These are phyloP conservation scores for Montipora capitata DNA, from an alignment of 92 coral and sea anemone genomes.

Conservation along the genomic window DNA sequence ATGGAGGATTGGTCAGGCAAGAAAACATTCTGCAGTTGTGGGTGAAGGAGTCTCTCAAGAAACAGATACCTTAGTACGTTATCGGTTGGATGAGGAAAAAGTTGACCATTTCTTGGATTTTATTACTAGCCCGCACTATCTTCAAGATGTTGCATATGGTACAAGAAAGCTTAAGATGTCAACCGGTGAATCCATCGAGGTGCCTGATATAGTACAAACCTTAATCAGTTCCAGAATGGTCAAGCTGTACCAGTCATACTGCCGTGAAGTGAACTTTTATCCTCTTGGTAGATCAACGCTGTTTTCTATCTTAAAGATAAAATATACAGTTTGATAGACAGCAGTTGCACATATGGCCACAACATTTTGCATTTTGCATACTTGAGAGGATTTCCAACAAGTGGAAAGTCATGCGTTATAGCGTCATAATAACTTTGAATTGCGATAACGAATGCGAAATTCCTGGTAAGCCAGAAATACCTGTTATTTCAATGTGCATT, in stretches of 20 bases:
- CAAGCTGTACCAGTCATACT: constrained; percentile 51
- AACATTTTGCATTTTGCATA: not conserved
- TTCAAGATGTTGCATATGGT: constrained; percentile 41
- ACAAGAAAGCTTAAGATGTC: constrained; percentile 53
- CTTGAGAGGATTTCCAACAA: constrained; percentile 1
- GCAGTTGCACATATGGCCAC: not conserved
- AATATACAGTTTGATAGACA: not conserved
- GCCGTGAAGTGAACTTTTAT: constrained; percentile 37
- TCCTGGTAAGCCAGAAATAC: not conserved
- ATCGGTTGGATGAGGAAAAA: constrained; percentile 33
- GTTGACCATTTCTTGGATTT: constrained; percentile 42
- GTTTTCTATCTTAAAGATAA: not conserved
- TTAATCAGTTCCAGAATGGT: constrained; percentile 54
- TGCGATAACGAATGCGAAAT: not conserved
- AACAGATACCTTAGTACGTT: constrained; percentile 17
- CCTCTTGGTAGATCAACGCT: constrained; percentile 68
- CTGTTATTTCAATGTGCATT: not conserved
- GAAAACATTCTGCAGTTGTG: constrained; percentile 50
- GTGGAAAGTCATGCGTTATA: not conserved
- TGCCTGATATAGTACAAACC: constrained; percentile 62
- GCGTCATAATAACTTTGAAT: not conserved
- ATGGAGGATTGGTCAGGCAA: constrained; percentile 69
- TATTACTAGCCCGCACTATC: not conserved
- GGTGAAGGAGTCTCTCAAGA: constrained; percentile 46
- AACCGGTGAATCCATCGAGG: constrained; percentile 42